Evolutionary conservation across 1,140 invertebrate species (phyloP).

Genomic region (Drosophila athabasca): DNA sequence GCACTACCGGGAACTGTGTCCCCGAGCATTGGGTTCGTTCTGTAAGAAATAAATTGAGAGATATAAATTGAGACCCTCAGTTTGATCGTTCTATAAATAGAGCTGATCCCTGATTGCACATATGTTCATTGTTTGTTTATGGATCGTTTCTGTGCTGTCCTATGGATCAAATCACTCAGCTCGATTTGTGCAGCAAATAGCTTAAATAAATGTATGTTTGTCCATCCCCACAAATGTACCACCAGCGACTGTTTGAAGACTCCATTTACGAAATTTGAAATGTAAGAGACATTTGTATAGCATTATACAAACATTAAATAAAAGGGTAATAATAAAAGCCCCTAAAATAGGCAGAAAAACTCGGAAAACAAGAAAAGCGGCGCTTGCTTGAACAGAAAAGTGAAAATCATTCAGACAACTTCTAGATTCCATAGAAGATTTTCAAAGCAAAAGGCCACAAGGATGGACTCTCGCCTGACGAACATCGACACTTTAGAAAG

Average conservation of each 20-base stretch:
- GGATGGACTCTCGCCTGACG: constrained; percentile 63
- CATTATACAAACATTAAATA: too few species aligned
- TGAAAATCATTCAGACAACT: neutral
- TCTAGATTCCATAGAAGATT: neutral
- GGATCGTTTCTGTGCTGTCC: constrained; percentile 5
- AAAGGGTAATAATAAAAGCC: too few species aligned
- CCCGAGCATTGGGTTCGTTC: constrained; percentile 85
- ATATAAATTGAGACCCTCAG: constrained; percentile 21
- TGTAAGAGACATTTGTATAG: too few species aligned
- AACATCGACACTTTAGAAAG: constrained; percentile 58
- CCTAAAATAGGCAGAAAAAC: too few species aligned
- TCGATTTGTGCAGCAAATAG: constrained; percentile 32
- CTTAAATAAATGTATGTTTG: constrained; percentile 65
- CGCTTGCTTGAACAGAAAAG: constrained; percentile 14
- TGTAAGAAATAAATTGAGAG: constrained; percentile 74
- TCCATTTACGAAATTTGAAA: too few species aligned
- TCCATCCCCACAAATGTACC: too few species aligned
- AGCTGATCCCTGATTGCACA: constrained; percentile 46
- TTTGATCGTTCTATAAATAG: constrained; percentile 27
- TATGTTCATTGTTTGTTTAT: constrained; percentile 64
- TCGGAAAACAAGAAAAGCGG: too few species aligned
- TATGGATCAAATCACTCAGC: constrained; percentile 12
- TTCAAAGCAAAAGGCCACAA: neutral
- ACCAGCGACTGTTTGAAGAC: too few species aligned
- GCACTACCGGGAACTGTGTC: constrained; percentile 88